These are phyloP conservation scores for Cephalotes varians DNA, from an alignment of 2,888 invertebrate genomes.

Conservation along the genomic window DNA sequence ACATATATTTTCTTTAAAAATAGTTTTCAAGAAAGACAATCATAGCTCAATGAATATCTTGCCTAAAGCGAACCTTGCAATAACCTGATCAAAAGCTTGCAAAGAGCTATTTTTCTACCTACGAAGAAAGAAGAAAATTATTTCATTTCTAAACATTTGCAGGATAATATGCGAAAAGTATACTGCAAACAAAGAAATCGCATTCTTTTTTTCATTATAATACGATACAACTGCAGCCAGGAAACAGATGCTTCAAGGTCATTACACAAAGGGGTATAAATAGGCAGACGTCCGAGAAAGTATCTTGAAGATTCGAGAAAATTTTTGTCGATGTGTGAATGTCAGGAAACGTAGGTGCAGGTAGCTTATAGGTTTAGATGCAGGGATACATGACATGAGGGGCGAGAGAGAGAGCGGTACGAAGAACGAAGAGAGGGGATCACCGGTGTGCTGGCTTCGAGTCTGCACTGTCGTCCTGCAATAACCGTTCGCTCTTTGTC, in stretches of 20 bases:
- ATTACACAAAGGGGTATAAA: background rate
- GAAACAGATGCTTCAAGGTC: background rate
- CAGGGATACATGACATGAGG: constrained; percentile 60
- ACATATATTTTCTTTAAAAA: no score
- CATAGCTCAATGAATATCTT: no score
- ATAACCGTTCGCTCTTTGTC: constrained; percentile 85
- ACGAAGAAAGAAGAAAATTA: background rate
- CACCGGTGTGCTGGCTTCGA: constrained; percentile 69
- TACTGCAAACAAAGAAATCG: background rate
- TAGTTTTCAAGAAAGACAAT: no score
- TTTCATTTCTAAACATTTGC: background rate
- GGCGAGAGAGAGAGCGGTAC: constrained; percentile 36
- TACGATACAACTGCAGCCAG: background rate
- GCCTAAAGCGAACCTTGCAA: background rate
- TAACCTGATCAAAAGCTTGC: background rate
- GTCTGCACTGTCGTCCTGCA: constrained; percentile 81
- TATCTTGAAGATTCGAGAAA: constrained; percentile 57
- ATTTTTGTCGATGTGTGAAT: constrained; percentile 57
- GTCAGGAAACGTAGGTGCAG: constrained; percentile 70
- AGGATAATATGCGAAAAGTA: background rate
- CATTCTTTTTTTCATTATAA: background rate
- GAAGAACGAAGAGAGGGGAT: constrained; percentile 61
- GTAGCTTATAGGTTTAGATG: constrained; percentile 72
- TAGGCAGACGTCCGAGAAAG: background rate
- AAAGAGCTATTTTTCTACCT: background rate